phyloP scores from a whole-genome alignment of 2,113 vertebrate genomes.

The Leucopsar rothschildi region DNA sequence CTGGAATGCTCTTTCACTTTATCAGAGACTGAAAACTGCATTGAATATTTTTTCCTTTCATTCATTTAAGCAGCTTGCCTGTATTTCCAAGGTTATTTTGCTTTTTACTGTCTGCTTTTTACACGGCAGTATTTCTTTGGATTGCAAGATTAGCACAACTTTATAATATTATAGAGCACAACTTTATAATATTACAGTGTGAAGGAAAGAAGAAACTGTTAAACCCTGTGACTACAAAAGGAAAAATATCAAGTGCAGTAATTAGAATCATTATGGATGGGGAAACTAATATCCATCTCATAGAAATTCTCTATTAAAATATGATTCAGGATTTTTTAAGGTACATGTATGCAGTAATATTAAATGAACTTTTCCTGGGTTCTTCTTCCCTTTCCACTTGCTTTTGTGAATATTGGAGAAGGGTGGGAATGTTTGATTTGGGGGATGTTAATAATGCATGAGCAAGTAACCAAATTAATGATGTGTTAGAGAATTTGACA shows the following conservation, averaged over 20 bases:
- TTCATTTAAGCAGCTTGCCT: not conserved
- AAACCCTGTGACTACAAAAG: not conserved
- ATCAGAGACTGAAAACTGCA: not conserved
- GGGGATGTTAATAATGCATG: not conserved
- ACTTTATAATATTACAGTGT: not conserved
- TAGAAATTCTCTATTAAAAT: not conserved
- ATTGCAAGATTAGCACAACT: not conserved
- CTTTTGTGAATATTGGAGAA: not conserved
- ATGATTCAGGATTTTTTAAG: not conserved
- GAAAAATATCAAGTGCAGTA: not conserved
- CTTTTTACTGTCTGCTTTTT: not conserved
- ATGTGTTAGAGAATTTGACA: not conserved
- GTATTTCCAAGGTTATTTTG: not conserved
- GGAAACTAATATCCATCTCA: not conserved
- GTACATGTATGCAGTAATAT: fast-evolving
- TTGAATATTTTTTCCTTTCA: not conserved
- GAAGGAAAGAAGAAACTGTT: not conserved
- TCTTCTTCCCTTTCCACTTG: not conserved
- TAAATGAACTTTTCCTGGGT: not conserved
- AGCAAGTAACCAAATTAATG: not conserved
- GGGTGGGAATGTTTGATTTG: not conserved
- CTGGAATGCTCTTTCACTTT: not conserved
- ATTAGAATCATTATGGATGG: not conserved
- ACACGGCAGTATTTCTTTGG: not conserved
- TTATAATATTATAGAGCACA: not conserved